Evolutionary conservation across 2,797 vertebrate genomes (phyloP).

Genomic region (Gambelia wislizenii): DNA sequence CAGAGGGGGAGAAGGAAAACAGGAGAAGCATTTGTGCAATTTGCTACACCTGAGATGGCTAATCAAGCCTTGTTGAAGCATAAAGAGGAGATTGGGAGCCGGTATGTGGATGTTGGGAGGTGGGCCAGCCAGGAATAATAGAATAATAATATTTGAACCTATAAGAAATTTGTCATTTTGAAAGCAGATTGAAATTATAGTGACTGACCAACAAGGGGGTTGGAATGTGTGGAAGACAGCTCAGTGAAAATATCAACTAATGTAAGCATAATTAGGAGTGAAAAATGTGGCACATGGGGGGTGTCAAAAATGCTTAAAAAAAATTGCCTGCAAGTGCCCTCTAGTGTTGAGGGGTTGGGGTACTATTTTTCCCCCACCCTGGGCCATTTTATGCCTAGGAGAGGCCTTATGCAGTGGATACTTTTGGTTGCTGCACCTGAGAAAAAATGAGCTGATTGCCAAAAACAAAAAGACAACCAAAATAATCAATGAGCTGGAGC

Average conservation of each 20-base stretch:
- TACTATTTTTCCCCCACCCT: too few relatives aligned
- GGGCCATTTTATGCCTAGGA: too few relatives aligned
- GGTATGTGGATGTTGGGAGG: conserved; percentile 76
- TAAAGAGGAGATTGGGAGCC: conserved; percentile 86
- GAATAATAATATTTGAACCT: not conserved
- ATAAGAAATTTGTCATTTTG: not conserved
- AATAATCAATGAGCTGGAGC: not conserved
- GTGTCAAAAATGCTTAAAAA: too few relatives aligned
- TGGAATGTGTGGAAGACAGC: not conserved
- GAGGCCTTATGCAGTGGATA: too few relatives aligned
- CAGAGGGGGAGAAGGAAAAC: conserved; percentile 81
- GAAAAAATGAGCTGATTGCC: too few relatives aligned
- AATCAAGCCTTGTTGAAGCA: conserved; percentile 85
- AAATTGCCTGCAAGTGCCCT: too few relatives aligned
- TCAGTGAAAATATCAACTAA: not conserved
- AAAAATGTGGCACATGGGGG: too few relatives aligned
- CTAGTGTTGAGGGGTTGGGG: too few relatives aligned
- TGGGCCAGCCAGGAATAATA: too few relatives aligned
- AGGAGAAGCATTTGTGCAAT: conserved; percentile 90
- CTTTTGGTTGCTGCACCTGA: too few relatives aligned
- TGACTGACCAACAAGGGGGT: not conserved
- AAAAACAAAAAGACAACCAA: not conserved
- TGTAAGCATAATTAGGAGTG: not conserved
- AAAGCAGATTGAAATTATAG: not conserved
- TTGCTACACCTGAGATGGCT: conserved; percentile 84